phyloP scores from a whole-genome alignment of 2,888 invertebrate genomes.

The Drosophila niveifrons region DNA sequence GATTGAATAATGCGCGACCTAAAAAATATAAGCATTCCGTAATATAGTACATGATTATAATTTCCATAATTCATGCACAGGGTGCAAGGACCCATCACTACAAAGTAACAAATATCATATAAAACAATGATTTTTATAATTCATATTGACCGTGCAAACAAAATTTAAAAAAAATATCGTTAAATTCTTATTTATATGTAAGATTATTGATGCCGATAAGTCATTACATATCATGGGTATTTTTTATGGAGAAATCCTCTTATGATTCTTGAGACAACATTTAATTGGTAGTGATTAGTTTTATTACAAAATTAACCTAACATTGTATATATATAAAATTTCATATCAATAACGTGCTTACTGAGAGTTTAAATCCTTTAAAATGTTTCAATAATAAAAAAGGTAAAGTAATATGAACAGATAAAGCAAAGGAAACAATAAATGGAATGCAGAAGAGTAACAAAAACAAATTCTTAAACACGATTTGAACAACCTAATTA shows the following conservation, averaged over 20 bases:
- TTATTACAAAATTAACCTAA: no score
- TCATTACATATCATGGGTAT: no score
- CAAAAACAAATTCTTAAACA: not conserved
- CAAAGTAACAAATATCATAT: not conserved
- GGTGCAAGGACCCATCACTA: conserved; percentile 3
- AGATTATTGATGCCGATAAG: not conserved
- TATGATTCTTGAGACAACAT: no score
- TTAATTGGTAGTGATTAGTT: no score
- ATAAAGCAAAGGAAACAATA: not conserved
- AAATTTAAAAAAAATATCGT: not conserved
- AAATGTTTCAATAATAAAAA: not conserved
- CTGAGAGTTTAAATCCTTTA: no score
- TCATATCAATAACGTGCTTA: no score
- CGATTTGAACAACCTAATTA: conserved; percentile 2
- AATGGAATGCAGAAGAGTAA: conserved; percentile 5
- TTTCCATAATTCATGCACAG: conserved; percentile 29
- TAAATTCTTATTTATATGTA: not conserved
- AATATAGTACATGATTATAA: conserved; percentile 31
- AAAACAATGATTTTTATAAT: not conserved
- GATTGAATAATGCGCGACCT: not conserved
- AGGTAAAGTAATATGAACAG: not conserved
- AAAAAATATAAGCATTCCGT: conserved; percentile 44
- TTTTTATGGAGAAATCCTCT: no score
- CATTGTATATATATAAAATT: no score
- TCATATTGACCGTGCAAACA: not conserved